Evolutionary conservation across 2,113 vertebrate species (phyloP).

Genomic region (Aspidoscelis tigris): DNA sequence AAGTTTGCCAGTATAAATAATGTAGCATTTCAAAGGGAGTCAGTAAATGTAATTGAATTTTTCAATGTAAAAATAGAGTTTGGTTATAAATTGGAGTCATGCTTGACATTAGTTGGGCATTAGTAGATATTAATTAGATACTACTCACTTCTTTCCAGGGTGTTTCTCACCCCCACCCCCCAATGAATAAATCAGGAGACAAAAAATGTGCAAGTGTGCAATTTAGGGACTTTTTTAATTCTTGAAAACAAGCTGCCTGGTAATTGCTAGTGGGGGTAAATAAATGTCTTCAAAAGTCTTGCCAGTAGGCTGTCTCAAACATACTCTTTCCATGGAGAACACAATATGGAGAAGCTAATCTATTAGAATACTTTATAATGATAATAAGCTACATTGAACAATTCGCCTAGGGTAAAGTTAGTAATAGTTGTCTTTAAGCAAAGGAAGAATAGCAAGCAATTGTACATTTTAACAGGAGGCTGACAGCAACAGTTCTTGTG

Average conservation of each 20-base stretch:
- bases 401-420: conserved; percentile 77
- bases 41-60: conserved; percentile 81
- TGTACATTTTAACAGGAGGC: conserved; percentile 76
- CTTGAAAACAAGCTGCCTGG: conserved; percentile 67
- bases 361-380: conserved; percentile 77
- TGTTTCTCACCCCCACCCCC: conserved; percentile 66
- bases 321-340: conserved; percentile 67
- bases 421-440: conserved; percentile 76
- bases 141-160: conserved; percentile 52
- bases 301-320: conserved; percentile 72
- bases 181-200: conserved; percentile 69
- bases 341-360: conserved; percentile 76
- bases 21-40: conserved; percentile 78
- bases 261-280: conserved; percentile 69
- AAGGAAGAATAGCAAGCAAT: conserved; percentile 74
- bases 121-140: conserved; percentile 79
- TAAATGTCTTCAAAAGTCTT: conserved; percentile 66
- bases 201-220: conserved; percentile 68
- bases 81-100: conserved; percentile 74
- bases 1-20: conserved; percentile 80
- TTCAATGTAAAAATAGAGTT: conserved; percentile 77
- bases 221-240: conserved; percentile 68
- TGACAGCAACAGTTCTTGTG: conserved; percentile 75
- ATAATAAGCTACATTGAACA: conserved; percentile 77
- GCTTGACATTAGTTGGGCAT: conserved; percentile 76